Base-by-base conservation (phyloP, 2,888 invertebrate species). In the Oscheius sp. region DNA sequence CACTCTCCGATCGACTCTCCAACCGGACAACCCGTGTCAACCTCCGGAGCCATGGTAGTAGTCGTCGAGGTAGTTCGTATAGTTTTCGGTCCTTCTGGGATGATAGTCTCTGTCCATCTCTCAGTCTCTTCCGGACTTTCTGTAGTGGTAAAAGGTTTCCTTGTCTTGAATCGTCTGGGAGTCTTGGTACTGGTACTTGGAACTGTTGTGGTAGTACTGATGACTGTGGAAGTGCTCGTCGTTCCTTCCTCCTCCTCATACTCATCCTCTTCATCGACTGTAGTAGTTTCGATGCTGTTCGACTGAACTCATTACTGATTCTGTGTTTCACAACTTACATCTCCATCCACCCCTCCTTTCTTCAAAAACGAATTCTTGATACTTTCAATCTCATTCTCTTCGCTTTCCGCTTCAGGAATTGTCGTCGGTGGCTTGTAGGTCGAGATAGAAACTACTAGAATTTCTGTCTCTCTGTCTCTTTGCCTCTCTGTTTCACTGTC, bases 1-100 rank as follows among this genome's bases (percentile, higher is more conserved):
- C 79, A 79, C 65, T 79, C 79, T 80, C 84, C 84, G 62, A 85
- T 85, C 9, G 85, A 82, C 29, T 76, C 80, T 50, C 82, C 85
- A 10, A 83, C 81, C 5, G 83, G 81, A 68, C 85, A 85, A 2
- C 78, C 75, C 4, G 75, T 78, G 7, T 77, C 77, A 32, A 59
- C n/a, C 33, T 55, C 73, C 32, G 53, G 71, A 13, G 77, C 77
- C 48, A 21, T 21, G 21, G 78, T 75, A 1, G 77, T 71, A 10
- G 73, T 76, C 4, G 81, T 78, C 1, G 77, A 76, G 0, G 74
- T 50, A 13, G 35, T 47, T 4, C 42, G 29, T 2, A 58, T 68
- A 5, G 59, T 68, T 68, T 13, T 68, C 35, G 42, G 59, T 47
- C 35, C 32, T 70, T 70, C 58, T 10, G 57, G 35, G 29, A 42